These are phyloP conservation scores for Paragorgia papillata DNA, from an alignment of 92 coral and sea anemone species.

Conservation along the genomic window DNA sequence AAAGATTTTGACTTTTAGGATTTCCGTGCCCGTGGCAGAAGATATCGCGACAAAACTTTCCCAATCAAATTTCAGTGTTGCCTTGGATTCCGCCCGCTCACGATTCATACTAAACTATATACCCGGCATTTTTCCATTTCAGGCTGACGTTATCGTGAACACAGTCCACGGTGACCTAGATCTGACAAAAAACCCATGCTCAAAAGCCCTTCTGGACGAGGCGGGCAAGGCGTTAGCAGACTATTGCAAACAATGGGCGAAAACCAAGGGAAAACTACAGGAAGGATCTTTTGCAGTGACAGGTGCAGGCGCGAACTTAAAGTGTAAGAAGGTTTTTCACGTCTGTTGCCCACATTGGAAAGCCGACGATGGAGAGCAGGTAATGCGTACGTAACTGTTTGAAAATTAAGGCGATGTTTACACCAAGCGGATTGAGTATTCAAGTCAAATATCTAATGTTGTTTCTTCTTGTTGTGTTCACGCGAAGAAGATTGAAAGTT, in stretches of 20 bases:
- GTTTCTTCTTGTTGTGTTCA: too few species aligned
- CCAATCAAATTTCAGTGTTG: too few species aligned
- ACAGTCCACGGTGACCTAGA: constrained; percentile 13
- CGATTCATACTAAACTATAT: too few species aligned
- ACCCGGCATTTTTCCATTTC: not conserved
- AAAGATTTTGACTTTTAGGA: too few species aligned
- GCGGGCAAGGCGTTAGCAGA: constrained; percentile 5
- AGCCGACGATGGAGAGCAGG: constrained; percentile 34
- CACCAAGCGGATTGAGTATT: too few species aligned
- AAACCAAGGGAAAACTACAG: constrained; percentile 9
- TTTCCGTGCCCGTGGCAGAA: too few species aligned
- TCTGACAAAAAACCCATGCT: constrained; percentile 37
- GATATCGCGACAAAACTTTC: too few species aligned
- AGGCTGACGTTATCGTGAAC: constrained; percentile 24
- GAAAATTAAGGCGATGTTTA: too few species aligned
- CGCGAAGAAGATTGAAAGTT: too few species aligned
- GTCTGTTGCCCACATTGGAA: constrained; percentile 28
- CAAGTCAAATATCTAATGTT: too few species aligned
- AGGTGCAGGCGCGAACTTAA: constrained; percentile 25
- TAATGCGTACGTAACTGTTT: not conserved
- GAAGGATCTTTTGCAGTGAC: constrained; percentile 34
- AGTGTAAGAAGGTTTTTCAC: constrained; percentile 36
- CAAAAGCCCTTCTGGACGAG: constrained; percentile 27
- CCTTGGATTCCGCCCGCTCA: too few species aligned
- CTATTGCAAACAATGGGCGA: constrained; percentile 14